phyloP scores from a whole-genome alignment of 1,140 invertebrate genomes.

The Tetranychus cinnabarinus region DNA sequence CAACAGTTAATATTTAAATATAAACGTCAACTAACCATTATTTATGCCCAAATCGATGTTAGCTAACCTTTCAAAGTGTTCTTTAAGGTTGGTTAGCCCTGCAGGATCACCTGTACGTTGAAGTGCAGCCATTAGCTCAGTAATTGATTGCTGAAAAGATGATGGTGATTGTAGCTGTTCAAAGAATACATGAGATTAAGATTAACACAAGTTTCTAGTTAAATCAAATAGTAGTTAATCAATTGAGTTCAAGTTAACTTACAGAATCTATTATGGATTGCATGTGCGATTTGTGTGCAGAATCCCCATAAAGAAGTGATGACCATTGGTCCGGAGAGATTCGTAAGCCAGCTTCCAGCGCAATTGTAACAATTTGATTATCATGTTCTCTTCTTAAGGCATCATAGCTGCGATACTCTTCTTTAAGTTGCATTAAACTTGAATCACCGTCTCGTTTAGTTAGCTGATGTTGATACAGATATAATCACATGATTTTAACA shows the following conservation, averaged over 20 bases:
- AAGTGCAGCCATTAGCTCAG: constrained; percentile 70
- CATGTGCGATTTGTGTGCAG: constrained; percentile 87
- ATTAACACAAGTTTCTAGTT: background rate
- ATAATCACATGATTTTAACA: too few species aligned
- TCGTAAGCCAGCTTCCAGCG: constrained; percentile 79
- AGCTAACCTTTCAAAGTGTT: constrained; percentile 59
- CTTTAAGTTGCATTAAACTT: constrained; percentile 92
- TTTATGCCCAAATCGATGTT: constrained; percentile 52
- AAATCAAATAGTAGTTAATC: too few species aligned
- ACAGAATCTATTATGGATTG: constrained; percentile 73
- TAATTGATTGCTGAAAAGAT: constrained; percentile 57
- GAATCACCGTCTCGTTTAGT: constrained; percentile 82
- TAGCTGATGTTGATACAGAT: constrained; percentile 4
- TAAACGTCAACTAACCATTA: constrained; percentile 16
- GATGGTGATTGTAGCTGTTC: constrained; percentile 60
- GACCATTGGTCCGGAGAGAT: constrained; percentile 98
- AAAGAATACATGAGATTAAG: background rate
- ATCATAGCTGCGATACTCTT: constrained; percentile 88
- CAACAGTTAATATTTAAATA: background rate
- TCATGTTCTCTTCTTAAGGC: constrained; percentile 79
- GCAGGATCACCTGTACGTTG: constrained; percentile 73
- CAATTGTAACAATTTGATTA: constrained; percentile 93
- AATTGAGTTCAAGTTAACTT: background rate
- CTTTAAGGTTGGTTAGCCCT: constrained; percentile 35
- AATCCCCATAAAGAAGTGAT: constrained; percentile 80